These are phyloP conservation scores for Apotomis betuletana DNA, from an alignment of 2,888 invertebrate genomes.

Conservation along the genomic window DNA sequence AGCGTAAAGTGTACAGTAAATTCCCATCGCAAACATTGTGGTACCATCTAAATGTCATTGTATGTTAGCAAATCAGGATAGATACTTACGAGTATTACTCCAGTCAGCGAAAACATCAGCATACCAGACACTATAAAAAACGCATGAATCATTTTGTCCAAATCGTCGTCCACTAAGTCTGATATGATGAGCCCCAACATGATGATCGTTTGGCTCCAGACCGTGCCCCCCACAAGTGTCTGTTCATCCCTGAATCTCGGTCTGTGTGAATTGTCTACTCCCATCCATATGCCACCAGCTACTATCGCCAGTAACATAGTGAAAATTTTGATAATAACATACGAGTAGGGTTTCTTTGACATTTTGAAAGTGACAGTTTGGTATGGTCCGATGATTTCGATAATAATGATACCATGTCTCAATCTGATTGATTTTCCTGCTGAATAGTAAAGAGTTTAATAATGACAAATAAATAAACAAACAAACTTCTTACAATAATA, in stretches of 20 bases:
- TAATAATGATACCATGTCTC: slow-evolving; percentile 6
- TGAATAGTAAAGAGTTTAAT: no score
- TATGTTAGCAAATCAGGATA: no score
- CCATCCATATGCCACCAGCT: slow-evolving; percentile 64
- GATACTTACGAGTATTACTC: slow-evolving; percentile 55
- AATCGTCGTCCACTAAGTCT: slow-evolving; percentile 51
- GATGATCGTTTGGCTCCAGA: slow-evolving; percentile 72
- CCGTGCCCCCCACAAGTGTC: slow-evolving; percentile 65
- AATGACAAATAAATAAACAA: no score
- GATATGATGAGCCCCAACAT: slow-evolving; percentile 66
- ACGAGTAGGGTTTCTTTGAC: slow-evolving; percentile 15
- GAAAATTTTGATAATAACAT: slow-evolving; percentile 55
- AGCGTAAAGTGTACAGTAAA: no score
- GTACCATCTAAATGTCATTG: neutral
- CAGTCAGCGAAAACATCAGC: slow-evolving; percentile 55
- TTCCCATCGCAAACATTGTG: neutral
- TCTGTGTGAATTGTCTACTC: slow-evolving; percentile 46
- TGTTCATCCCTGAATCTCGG: slow-evolving; percentile 65
- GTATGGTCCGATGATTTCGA: neutral
- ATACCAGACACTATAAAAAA: slow-evolving; percentile 61
- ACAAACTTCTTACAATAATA: no score
- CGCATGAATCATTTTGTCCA: slow-evolving; percentile 55
- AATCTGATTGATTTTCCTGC: no score
- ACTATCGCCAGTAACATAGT: slow-evolving; percentile 57
- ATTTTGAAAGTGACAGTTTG: slow-evolving; percentile 13